Conservation (phyloP, 1,140 invertebrate species). For the Daktulosphaira vitifoliae region DNA sequence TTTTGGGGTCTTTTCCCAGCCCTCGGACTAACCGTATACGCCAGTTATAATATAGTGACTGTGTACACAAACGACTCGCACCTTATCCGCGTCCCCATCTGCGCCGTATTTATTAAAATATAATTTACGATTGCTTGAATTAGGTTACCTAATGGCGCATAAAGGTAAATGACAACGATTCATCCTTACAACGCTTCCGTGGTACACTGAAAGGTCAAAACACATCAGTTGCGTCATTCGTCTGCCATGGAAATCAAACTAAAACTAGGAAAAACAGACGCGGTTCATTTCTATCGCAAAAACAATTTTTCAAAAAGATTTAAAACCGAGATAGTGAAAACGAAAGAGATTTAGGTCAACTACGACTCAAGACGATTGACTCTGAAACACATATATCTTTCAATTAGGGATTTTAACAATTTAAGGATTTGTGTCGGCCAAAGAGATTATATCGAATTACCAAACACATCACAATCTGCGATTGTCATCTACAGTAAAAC, state of each 20-base stretch:
- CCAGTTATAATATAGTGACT: not conserved
- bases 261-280: no score
- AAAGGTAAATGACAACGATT: no score
- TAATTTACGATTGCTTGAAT: constrained; percentile 7
- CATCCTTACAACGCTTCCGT: no score
- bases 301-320: no score
- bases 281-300: no score
- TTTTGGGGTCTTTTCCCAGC: not conserved
- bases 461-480: not conserved
- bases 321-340: no score
- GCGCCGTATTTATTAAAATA: constrained; percentile 9
- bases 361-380: no score
- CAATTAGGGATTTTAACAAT: no score
- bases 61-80: not conserved
- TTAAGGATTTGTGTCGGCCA: no score
- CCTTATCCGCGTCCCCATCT: constrained; percentile 5
- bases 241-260: no score
- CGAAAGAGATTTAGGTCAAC: no score
- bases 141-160: not conserved
- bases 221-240: not conserved
- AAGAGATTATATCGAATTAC: not conserved
- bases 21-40: not conserved
- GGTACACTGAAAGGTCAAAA: not conserved
- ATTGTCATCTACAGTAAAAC: not conserved
- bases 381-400: no score